Evolutionary conservation across 2,888 invertebrate genomes (phyloP).

Genomic region (Maniola hyperantus): DNA sequence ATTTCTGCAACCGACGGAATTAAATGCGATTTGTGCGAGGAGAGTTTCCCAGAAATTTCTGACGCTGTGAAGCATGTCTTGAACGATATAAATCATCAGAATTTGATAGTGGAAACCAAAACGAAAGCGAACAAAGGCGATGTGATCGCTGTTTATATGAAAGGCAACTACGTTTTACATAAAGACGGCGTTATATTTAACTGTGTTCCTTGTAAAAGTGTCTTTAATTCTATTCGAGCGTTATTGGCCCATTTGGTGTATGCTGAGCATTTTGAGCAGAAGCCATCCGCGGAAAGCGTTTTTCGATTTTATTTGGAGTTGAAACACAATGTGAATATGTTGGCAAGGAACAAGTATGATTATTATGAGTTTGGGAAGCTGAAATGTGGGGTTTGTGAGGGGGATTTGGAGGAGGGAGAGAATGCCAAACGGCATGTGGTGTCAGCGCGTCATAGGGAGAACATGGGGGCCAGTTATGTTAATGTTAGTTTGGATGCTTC

Average conservation of each 20-base stretch:
- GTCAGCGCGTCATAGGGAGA: conserved; percentile 68
- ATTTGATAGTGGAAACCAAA: conserved; percentile 53
- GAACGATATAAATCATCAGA: conserved; percentile 63
- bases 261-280: conserved; percentile 64
- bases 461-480: conserved; percentile 76
- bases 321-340: conserved; percentile 73
- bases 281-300: conserved; percentile 63
- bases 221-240: conserved; percentile 68
- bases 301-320: conserved; percentile 75
- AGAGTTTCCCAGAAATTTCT: conserved; percentile 51
- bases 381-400: conserved; percentile 71
- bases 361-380: conserved; percentile 70
- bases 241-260: conserved; percentile 67
- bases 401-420: conserved; percentile 64
- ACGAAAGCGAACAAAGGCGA: conserved; percentile 60
- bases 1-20: conserved; percentile 48
- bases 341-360: conserved; percentile 69
- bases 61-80: conserved; percentile 63
- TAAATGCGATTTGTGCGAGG: conserved; percentile 61
- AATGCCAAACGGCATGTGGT: conserved; percentile 74
- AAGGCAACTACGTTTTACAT: conserved; percentile 66
- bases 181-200: conserved; percentile 65
- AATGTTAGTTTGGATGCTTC: conserved; percentile 60
- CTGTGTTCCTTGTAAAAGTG: conserved; percentile 60
- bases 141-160: conserved; percentile 74